Evolutionary conservation across 2,888 invertebrate genomes (phyloP).

Genomic region (Tipula confusa): DNA sequence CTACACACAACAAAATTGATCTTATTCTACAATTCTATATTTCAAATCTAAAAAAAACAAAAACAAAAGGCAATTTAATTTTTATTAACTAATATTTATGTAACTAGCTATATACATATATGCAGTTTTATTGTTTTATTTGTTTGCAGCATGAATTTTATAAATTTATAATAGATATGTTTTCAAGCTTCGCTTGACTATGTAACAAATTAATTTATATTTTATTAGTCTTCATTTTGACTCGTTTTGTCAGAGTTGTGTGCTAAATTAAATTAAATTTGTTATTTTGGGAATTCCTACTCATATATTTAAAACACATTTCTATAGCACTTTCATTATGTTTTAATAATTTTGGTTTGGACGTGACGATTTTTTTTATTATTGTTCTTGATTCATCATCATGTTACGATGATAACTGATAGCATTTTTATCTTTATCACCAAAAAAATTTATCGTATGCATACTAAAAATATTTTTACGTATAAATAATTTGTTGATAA

Average conservation of each 20-base stretch:
- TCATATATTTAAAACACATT: not conserved
- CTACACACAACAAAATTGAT: not conserved
- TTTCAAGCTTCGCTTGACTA: not conserved
- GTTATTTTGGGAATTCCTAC: not conserved
- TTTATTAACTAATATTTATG: not conserved
- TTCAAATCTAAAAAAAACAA: not conserved
- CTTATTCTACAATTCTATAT: not conserved
- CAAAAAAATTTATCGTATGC: not conserved
- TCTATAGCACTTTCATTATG: not conserved
- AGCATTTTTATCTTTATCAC: not conserved
- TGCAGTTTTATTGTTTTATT: not conserved
- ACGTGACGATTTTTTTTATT: not conserved
- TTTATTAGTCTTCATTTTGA: not conserved
- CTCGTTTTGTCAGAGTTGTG: not conserved
- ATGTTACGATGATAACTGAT: not conserved
- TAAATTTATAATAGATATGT: not conserved
- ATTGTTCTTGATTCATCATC: not conserved
- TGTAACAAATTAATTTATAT: not conserved
- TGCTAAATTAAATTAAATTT: not conserved
- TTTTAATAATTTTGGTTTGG: not conserved
- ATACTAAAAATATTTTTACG: not conserved
- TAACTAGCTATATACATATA: not conserved
- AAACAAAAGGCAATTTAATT: slow-evolving; percentile 30
- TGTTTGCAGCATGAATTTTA: not conserved
- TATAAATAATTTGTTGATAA: not conserved